Evolutionary conservation across 2,888 invertebrate genomes (phyloP), one percentile per base, ranked within the genome.

Genomic region (Elgonia sp.): DNA sequence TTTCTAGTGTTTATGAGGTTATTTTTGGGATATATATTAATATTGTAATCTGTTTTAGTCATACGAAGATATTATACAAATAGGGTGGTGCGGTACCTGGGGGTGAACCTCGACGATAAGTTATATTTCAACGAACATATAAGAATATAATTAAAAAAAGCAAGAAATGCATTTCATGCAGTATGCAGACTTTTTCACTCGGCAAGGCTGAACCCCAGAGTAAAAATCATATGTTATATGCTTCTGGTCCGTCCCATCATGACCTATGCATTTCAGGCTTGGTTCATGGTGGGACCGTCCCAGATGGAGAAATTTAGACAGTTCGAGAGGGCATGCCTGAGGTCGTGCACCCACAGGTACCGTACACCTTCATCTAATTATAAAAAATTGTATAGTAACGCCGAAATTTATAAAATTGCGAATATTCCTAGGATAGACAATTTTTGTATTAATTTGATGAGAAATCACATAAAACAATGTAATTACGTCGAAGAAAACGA

Each of bases 371-470:
- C 20, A 37, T 62, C 62, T 16, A n/a, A 62, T n/a, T 62, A 16
- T 16, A 62, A n/a, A 6, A 62, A 62, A 7, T 39, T 21, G 9
- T 62, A 16, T 3, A 16, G 21, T 12, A 62, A 16, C 8, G 0
- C 16, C 29, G 9, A 14, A 62, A 39, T 62, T 9, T 62, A 62
- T 16, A 62, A 5, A 4, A 1, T 21, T 1, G 62, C 37, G 37
- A 62, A 62, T 39, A 37, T 62, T 16, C 62, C 62, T 4, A 4
- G 62, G 1, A 84, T 84, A 1, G 76, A 84, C 18, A 70, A 65
- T 20, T 76, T 55, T 21, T 12, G 63, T 39, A 14, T 84, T 14
- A 65, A 63, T 40, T 37, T 76, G 42, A 84, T 53, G 5, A 50
- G 76, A 12, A 55, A 84, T 39, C 67, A 84, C 14, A 63, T 77